phyloP scores from a whole-genome alignment of 1,140 invertebrate genomes.

The Idris sp. region DNA sequence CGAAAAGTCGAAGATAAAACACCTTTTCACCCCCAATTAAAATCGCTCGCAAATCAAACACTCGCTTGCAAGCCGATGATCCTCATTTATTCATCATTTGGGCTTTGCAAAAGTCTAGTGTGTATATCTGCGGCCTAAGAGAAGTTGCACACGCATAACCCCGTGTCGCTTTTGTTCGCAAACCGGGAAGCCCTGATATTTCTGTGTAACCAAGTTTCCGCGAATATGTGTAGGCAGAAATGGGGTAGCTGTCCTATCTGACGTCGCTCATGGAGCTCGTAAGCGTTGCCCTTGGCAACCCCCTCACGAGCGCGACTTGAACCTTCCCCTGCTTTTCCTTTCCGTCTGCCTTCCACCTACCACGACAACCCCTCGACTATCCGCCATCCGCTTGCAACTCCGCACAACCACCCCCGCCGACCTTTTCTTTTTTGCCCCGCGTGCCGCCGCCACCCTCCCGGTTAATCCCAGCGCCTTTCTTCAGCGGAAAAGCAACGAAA shows the following conservation, averaged over 20 bases:
- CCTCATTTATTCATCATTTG: too few species aligned
- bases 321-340: conserved; percentile 64
- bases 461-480: conserved; percentile 44
- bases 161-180: too few species aligned
- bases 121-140: too few species aligned
- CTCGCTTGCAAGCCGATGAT: too few species aligned
- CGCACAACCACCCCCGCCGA: conserved; percentile 32
- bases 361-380: conserved; percentile 54
- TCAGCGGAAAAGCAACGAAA: conserved; percentile 32
- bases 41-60: too few species aligned
- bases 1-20: too few species aligned
- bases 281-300: conserved; percentile 77
- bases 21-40: too few species aligned
- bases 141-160: too few species aligned
- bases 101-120: too few species aligned
- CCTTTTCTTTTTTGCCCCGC: conserved; percentile 7
- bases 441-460: conserved; percentile 1
- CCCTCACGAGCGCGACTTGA: conserved; percentile 70
- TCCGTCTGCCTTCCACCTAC: conserved; percentile 59
- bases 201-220: conserved; percentile 73
- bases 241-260: conserved; percentile 74
- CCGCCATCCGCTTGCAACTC: conserved; percentile 49
- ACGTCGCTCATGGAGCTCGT: conserved; percentile 78
- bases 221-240: conserved; percentile 62
- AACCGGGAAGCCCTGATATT: conserved; percentile 58